phyloP scores from a whole-genome alignment of 1,140 invertebrate species.

The Drosophila aff. region DNA sequence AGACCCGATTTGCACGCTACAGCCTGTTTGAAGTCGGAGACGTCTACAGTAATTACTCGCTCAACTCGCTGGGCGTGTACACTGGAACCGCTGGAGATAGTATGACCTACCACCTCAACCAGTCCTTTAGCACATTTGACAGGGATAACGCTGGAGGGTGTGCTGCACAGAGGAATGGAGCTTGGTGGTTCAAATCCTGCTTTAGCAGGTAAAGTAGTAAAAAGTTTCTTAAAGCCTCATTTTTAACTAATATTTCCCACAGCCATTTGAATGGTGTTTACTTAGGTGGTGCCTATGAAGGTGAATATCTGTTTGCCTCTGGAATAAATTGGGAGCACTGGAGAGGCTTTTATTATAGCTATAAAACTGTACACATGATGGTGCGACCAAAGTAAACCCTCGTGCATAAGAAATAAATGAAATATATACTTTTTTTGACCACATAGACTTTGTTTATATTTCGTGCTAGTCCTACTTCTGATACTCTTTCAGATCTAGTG shows the following conservation, averaged over 20 bases:
- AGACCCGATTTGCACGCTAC: neutral
- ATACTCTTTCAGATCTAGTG: too few species aligned
- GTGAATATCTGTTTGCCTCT: neutral
- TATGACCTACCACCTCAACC: slow-evolving; percentile 6
- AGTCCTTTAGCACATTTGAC: slow-evolving; percentile 35
- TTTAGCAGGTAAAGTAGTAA: neutral
- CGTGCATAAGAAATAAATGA: too few species aligned
- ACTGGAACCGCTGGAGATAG: slow-evolving; percentile 25
- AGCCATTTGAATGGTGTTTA: slow-evolving; percentile 8
- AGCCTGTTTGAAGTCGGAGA: neutral
- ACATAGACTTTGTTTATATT: too few species aligned
- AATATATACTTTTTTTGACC: too few species aligned
- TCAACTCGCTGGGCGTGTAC: slow-evolving; percentile 4
- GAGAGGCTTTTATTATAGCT: slow-evolving; percentile 3
- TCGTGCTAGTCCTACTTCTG: too few species aligned
- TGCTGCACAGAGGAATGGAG: slow-evolving; percentile 9
- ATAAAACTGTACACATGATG: slow-evolving; percentile 12
- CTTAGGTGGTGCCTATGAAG: neutral
- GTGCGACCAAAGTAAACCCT: neutral
- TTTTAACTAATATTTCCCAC: neutral
- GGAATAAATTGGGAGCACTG: slow-evolving; percentile 2
- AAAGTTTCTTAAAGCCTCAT: neutral
- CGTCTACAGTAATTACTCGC: slow-evolving; percentile 8
- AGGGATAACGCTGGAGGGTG: slow-evolving; percentile 25
- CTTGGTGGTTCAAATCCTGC: slow-evolving; percentile 38